These are phyloP conservation scores for Sternarchorhynchus goeldii DNA, from an alignment of 2,797 vertebrate species.

Conservation along the genomic window DNA sequence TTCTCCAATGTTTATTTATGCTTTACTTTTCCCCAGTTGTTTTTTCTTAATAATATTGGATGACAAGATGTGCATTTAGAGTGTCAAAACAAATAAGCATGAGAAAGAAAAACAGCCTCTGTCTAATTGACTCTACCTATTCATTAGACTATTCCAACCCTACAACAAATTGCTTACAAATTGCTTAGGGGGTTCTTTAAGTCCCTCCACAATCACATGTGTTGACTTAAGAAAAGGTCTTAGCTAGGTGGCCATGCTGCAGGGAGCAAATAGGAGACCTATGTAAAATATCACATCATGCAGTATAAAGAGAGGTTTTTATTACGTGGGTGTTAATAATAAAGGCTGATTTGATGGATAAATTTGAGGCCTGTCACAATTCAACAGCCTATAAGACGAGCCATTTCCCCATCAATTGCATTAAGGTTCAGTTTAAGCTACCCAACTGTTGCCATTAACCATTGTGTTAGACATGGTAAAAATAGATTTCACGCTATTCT, in stretches of 20 bases:
- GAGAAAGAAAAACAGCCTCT: constrained; percentile 64
- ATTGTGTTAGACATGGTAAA: not conserved
- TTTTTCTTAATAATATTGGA: constrained; percentile 61
- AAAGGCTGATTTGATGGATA: not conserved
- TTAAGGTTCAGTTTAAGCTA: not conserved
- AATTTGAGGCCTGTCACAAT: not conserved
- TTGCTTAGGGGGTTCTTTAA: constrained; percentile 74
- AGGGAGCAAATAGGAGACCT: constrained; percentile 31
- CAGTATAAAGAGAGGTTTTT: not conserved
- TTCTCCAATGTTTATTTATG: constrained; percentile 59
- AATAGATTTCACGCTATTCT: not conserved
- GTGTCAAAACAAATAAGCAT: constrained; percentile 57
- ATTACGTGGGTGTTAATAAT: not conserved
- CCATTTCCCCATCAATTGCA: not conserved
- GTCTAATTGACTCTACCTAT: constrained; percentile 72
- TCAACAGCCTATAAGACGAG: not conserved
- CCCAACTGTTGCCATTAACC: not conserved
- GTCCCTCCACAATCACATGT: constrained; percentile 71
- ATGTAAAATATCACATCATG: constrained; percentile 22
- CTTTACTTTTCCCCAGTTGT: constrained; percentile 51
- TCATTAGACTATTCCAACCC: constrained; percentile 72
- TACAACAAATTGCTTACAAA: constrained; percentile 71
- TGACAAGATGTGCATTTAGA: constrained; percentile 67
- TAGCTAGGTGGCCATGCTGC: constrained; percentile 20
- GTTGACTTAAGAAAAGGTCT: constrained; percentile 40